phyloP scores from a whole-genome alignment of 2,797 vertebrate species.

The Fratercula arctica region DNA sequence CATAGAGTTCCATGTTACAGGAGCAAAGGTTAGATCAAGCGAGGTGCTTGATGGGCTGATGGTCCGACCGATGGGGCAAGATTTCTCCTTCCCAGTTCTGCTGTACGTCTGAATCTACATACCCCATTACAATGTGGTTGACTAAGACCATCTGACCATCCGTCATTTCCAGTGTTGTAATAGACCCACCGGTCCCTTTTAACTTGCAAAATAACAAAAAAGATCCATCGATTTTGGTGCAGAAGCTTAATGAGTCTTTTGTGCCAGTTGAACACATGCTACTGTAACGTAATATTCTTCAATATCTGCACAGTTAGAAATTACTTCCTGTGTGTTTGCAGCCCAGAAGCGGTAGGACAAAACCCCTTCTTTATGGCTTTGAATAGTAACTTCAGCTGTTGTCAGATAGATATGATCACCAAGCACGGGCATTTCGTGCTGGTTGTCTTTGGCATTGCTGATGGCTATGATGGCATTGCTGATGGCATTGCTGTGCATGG shows the following conservation, averaged over 20 bases:
- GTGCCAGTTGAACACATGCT: neutral
- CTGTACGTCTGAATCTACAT: neutral
- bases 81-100: neutral
- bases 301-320: neutral
- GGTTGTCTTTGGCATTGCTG: neutral
- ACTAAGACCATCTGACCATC: neutral
- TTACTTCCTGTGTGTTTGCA: neutral
- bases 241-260: neutral
- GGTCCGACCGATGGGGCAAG: neutral
- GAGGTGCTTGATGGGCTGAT: neutral
- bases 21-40: neutral
- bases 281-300: neutral
- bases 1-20: neutral
- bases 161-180: accelerated
- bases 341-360: neutral
- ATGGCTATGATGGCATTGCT: neutral
- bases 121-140: neutral
- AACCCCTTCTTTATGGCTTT: neutral
- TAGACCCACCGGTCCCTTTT: neutral
- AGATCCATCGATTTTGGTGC: neutral
- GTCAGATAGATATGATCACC: neutral
- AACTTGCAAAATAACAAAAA: neutral
- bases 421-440: neutral
- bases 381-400: neutral
- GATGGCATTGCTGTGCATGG: accelerated